phyloP scores from a whole-genome alignment of 2,888 invertebrate genomes.

The Eristalis pertinax region DNA sequence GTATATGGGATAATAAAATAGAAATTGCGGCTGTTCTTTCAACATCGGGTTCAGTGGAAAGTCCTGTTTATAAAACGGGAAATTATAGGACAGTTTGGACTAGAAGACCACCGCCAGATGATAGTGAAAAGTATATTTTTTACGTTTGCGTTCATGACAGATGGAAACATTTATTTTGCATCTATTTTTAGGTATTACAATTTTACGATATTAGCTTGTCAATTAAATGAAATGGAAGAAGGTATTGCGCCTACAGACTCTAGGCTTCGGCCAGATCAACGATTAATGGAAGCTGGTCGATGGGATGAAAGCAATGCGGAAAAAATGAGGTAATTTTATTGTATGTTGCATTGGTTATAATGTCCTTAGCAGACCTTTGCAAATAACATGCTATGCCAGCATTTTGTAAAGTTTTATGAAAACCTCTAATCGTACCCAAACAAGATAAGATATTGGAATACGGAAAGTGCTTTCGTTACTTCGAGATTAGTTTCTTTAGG shows the following conservation, averaged over 20 bases:
- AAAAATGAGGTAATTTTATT: slow-evolving; percentile 84
- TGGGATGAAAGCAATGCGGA: slow-evolving; percentile 96
- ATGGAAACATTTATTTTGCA: background rate
- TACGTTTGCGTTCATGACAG: background rate
- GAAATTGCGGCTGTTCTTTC: slow-evolving; percentile 95
- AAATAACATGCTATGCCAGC: too few relatives aligned
- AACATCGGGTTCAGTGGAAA: slow-evolving; percentile 83
- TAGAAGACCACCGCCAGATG: slow-evolving; percentile 87
- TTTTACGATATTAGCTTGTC: slow-evolving; percentile 97
- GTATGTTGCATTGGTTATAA: background rate
- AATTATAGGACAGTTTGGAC: slow-evolving; percentile 93
- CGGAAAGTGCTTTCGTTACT: too few relatives aligned
- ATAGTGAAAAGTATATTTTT: slow-evolving; percentile 84
- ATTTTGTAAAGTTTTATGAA: too few relatives aligned
- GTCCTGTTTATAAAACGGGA: slow-evolving; percentile 96
- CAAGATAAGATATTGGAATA: too few relatives aligned
- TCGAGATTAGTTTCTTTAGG: too few relatives aligned
- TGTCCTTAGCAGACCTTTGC: too few relatives aligned
- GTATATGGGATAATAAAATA: slow-evolving; percentile 98
- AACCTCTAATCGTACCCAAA: too few relatives aligned
- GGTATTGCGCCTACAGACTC: slow-evolving; percentile 98
- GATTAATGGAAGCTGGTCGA: slow-evolving; percentile 96
- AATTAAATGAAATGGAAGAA: slow-evolving; percentile 96
- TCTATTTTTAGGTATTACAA: slow-evolving; percentile 87
- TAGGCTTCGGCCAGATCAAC: slow-evolving; percentile 95